These are phyloP conservation scores for Urocitellus parryii DNA, from an alignment of 2,113 vertebrate genomes.

Conservation along the genomic window DNA sequence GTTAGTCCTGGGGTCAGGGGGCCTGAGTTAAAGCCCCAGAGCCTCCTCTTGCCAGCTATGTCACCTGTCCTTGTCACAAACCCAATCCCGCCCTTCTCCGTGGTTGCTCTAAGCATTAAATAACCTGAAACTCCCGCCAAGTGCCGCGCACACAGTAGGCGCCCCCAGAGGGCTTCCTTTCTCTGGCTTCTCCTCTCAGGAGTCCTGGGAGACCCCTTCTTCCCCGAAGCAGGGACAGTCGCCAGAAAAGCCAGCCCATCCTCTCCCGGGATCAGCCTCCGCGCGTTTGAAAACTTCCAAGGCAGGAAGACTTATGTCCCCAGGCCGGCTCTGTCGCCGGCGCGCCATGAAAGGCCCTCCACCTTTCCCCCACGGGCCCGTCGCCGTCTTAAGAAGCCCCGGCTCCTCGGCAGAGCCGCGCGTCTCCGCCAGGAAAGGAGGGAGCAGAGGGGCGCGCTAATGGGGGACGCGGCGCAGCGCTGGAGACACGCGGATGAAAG, in stretches of 20 bases:
- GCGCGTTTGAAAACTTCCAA: slow-evolving; percentile 78
- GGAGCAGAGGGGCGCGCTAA: slow-evolving; percentile 76
- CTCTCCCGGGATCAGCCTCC: background rate
- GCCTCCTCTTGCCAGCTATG: background rate
- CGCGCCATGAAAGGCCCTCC: slow-evolving; percentile 61
- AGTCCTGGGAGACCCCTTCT: background rate
- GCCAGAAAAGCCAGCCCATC: background rate
- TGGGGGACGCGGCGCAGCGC: slow-evolving; percentile 76
- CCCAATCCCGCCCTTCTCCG: background rate
- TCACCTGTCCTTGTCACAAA: background rate
- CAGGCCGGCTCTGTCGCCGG: background rate
- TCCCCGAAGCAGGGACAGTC: background rate
- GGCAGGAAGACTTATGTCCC: slow-evolving; percentile 66
- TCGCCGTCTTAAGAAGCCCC: background rate
- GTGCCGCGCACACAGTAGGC: background rate
- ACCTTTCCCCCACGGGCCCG: slow-evolving; percentile 47
- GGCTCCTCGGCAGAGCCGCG: background rate
- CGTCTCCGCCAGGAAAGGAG: background rate
- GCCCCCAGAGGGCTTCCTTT: background rate
- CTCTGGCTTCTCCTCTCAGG: background rate
- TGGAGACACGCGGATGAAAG: slow-evolving; percentile 82
- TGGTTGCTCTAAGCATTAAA: background rate
- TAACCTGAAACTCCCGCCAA: background rate
- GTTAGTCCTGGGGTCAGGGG: accelerated
- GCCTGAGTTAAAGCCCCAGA: background rate